Evolutionary conservation across 2,797 vertebrate species (phyloP).

Genomic region (Anguilla marmorata): DNA sequence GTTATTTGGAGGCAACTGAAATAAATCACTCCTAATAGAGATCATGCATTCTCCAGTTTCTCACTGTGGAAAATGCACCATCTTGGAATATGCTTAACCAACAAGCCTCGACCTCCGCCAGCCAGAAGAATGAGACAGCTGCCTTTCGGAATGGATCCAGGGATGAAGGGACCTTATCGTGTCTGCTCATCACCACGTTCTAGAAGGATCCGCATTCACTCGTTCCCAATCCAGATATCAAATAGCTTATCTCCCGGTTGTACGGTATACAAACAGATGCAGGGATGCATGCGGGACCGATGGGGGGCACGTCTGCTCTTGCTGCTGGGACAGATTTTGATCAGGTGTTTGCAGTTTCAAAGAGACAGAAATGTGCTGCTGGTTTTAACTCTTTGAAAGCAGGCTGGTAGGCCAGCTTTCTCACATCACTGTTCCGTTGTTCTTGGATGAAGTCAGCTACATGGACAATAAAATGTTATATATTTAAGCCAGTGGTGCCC

Average conservation of each 20-base stretch:
- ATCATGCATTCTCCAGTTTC: not conserved
- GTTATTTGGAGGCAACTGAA: not conserved
- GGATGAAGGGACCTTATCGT: conserved; percentile 55
- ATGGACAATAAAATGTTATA: not conserved
- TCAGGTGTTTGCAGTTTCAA: conserved; percentile 58
- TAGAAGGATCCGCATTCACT: conserved; percentile 62
- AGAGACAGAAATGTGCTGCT: conserved; percentile 56
- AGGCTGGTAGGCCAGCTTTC: not conserved
- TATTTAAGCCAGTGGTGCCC: not conserved
- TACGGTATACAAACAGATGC: conserved; percentile 50
- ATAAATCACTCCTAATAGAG: not conserved
- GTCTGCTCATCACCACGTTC: conserved; percentile 57
- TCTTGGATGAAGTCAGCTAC: not conserved
- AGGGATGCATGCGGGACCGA: conserved; percentile 54
- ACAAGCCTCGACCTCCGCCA: conserved; percentile 17
- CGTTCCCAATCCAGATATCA: conserved; percentile 58
- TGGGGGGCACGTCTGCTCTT: conserved; percentile 58
- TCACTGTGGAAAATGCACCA: not conserved
- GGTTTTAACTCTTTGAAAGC: conserved; percentile 55
- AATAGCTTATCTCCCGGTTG: conserved; percentile 60
- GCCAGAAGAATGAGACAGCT: not conserved
- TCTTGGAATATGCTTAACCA: conserved; percentile 33
- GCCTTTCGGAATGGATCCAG: conserved; percentile 45
- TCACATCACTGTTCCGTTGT: not conserved
- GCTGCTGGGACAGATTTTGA: conserved; percentile 50